A percentile compares a stretch with the other conserved stretches of the same genome.
phyloP scores from a whole-genome alignment of 2,113 vertebrate species.

The Hucho hucho region DNA sequence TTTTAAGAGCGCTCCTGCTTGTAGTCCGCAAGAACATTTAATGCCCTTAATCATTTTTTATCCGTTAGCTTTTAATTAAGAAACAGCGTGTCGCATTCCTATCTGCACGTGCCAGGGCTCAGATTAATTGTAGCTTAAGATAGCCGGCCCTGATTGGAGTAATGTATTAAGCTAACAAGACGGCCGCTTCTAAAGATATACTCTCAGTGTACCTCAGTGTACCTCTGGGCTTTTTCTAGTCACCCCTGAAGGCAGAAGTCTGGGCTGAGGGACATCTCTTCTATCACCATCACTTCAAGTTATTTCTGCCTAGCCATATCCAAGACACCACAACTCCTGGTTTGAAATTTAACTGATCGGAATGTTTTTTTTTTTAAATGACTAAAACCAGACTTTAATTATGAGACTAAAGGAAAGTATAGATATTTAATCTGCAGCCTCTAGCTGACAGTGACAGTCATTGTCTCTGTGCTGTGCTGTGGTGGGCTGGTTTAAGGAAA shows the following conservation, averaged over 20 bases:
- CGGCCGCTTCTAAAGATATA: conserved; percentile 75
- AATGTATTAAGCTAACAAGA: conserved; percentile 91
- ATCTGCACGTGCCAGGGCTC: conserved; percentile 87
- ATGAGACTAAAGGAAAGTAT: no score
- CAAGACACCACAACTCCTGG: not conserved
- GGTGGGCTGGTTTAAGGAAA: not conserved
- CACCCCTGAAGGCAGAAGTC: conserved; percentile 30
- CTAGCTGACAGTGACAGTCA: no score
- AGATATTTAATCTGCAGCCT: no score
- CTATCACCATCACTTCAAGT: not conserved
- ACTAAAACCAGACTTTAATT: no score
- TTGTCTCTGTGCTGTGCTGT: no score
- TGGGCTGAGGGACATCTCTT: conserved; percentile 9
- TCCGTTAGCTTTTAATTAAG: conserved; percentile 99
- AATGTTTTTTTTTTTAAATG: not conserved
- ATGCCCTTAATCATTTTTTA: conserved; percentile 99
- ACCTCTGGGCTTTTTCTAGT: conserved; percentile 34
- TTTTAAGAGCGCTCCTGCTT: conserved; percentile 66
- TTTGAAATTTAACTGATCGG: no score
- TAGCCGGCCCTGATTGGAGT: conserved; percentile 92
- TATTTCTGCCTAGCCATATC: not conserved
- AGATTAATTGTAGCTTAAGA: conserved; percentile 99
- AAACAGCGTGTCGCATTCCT: conserved; percentile 96
- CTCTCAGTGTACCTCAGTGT: conserved; percentile 48
- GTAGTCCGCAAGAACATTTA: conserved; percentile 71